Conservation (phyloP, 2,113 vertebrate species). For the Barbus barbus region DNA sequence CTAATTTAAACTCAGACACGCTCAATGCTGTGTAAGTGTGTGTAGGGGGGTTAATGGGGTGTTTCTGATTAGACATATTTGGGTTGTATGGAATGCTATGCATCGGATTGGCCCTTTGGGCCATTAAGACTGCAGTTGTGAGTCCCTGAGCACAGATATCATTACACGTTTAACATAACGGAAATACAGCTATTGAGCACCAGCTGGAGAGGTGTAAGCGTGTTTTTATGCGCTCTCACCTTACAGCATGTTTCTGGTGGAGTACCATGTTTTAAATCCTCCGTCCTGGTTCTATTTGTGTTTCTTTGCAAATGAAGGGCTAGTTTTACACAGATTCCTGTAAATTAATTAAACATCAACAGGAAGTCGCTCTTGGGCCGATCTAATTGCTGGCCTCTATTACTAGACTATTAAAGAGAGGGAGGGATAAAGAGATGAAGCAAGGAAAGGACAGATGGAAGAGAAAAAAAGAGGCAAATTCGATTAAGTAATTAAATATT, state of each 20-base stretch:
- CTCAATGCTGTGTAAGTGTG: constrained; percentile 1
- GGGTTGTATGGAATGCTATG: background rate
- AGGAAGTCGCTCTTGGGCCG: background rate
- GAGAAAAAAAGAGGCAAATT: background rate
- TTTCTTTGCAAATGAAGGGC: background rate
- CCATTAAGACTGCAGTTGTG: constrained; percentile 18
- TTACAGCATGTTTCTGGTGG: background rate
- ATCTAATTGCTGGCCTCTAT: background rate
- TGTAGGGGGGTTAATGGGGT: constrained; percentile 16
- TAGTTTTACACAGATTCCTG: constrained; percentile 35
- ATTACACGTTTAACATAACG: constrained; percentile 15
- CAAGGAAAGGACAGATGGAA: background rate
- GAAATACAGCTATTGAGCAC: constrained; percentile 13
- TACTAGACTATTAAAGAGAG: constrained; percentile 1
- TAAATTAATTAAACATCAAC: constrained; percentile 24
- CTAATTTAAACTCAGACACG: constrained; percentile 35
- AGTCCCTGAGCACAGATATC: constrained; percentile 33
- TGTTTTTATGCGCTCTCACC: constrained; percentile 9
- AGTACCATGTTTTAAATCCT: background rate
- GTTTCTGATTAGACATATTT: constrained; percentile 23
- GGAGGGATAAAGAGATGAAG: background rate
- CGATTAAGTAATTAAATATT: constrained; percentile 18
- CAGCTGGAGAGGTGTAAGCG: constrained; percentile 31
- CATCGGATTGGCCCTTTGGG: constrained; percentile 26
- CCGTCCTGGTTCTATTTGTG: background rate